Percentiles rank a stretch among this genome's conserved stretches.
Evolutionary conservation across 2,113 vertebrate genomes (phyloP).

Genomic region (Apteryx owenii): DNA sequence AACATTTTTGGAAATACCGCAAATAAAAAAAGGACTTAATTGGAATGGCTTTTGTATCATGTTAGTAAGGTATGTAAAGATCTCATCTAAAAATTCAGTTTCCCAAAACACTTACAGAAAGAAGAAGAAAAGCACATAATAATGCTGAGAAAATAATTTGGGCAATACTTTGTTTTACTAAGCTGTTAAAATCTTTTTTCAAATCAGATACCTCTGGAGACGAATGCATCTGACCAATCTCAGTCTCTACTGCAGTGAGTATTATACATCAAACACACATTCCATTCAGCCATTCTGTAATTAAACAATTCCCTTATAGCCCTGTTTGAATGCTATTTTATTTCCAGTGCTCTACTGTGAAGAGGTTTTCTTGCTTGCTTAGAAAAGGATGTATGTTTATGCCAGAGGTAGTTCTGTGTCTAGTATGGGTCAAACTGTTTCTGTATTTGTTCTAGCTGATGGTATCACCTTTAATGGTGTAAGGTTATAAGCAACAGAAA

Average conservation of each 20-base stretch:
- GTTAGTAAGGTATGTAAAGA: neutral
- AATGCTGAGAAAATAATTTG: neutral
- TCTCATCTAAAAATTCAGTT: neutral
- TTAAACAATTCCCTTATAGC: neutral
- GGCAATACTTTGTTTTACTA: neutral
- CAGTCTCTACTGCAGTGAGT: conserved; percentile 73
- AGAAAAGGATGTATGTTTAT: neutral
- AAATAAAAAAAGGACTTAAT: neutral
- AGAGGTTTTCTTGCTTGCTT: conserved; percentile 16
- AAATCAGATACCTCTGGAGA: conserved; percentile 24
- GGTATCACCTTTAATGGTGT: neutral
- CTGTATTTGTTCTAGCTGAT: neutral
- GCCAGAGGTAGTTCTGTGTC: neutral
- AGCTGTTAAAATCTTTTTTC: neutral
- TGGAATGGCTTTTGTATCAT: neutral
- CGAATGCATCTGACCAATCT: conserved; percentile 11
- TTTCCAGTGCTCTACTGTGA: neutral
- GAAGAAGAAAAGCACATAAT: neutral
- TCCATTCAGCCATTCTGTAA: neutral
- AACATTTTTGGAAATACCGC: neutral
- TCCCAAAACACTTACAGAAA: neutral
- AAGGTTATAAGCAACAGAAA: neutral
- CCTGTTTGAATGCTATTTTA: neutral
- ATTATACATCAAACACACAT: neutral
- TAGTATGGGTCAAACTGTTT: neutral